These are phyloP conservation scores for Brachionichthys hirsutus DNA, from an alignment of 2,113 vertebrate genomes.

Conservation along the genomic window DNA sequence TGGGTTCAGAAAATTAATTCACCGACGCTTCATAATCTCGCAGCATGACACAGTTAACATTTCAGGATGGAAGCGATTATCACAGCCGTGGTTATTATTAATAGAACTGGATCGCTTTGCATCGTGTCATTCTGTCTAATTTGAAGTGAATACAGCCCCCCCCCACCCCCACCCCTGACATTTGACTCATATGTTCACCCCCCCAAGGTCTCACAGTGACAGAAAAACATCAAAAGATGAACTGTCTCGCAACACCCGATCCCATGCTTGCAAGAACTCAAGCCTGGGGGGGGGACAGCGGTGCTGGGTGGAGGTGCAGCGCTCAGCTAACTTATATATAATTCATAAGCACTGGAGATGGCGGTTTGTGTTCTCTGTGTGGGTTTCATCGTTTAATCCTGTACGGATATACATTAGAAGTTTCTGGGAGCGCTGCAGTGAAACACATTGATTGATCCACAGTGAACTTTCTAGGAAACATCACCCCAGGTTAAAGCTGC, in stretches of 20 bases:
- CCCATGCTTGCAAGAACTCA: conserved; percentile 16
- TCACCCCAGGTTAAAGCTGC: not conserved
- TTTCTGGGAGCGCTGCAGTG: conserved; percentile 3
- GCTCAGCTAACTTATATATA: conserved; percentile 78
- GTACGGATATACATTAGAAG: conserved; percentile 2
- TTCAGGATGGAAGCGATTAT: not conserved
- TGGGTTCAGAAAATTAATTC: too few species aligned
- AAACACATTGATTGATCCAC: not conserved
- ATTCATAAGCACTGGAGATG: conserved; percentile 70
- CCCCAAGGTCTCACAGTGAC: too few species aligned
- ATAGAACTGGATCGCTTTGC: too few species aligned
- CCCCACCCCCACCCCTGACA: too few species aligned
- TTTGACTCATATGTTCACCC: too few species aligned
- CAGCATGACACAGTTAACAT: not conserved
- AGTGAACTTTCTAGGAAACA: not conserved
- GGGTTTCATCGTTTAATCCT: conserved; percentile 35
- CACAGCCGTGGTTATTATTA: too few species aligned
- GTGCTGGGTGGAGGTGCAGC: conserved; percentile 65
- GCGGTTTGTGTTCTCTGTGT: conserved; percentile 47
- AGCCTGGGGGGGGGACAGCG: conserved; percentile 47
- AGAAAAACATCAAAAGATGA: conserved; percentile 9
- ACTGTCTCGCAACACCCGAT: conserved; percentile 4
- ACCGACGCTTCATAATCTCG: conserved; percentile 5
- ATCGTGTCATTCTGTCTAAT: not conserved
- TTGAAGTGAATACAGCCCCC: too few species aligned